Base-by-base conservation (phyloP, 2,113 vertebrate species). In the Craseonycteris thonglongyai region DNA sequence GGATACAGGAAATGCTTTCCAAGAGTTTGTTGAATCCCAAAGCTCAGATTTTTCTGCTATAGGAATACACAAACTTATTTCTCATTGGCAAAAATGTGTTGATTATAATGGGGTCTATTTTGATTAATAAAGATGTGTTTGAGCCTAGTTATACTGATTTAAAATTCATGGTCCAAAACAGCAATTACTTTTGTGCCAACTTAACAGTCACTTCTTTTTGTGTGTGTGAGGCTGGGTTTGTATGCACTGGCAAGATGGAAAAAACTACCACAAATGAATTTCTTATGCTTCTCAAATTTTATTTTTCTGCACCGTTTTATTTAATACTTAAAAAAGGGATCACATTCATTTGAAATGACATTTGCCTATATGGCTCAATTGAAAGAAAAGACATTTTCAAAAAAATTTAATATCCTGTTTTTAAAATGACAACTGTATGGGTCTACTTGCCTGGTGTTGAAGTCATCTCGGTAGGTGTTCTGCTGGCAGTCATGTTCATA, bases 361-460 rank as follows among this genome's bases (percentile, higher is more conserved):
- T 78, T 69, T 92, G 13, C 19, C 22, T 42, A 26, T 42, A 26
- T 30, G 42, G 35, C 30, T 93, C 13, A 69, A 61, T 0, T 75
- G 14, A 91, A 92, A 59, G 24, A 81, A 93, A 88, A 18, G 40
- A n/a, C n/a, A n/a, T 40, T 94, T 81, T 69, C 1, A 65, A 68
- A 88, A 11, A 58, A 33, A 30, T 16, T 16, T 2, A 11, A 15
- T 18, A 74, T 15, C 42, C 58, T 58, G 11, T 40, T 45, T 47
- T 19, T 33, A 15, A 85, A 80, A 6, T 30, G 18, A 0, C 10
- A 38, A 11, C 38, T 83, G 56, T 35, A 86, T 14, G 28, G 13
- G 18, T 28, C 56, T 22, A 94, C 97, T 98, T 94, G 96, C 98
- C 98, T 3, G 94, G 91, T 0, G 78, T 33, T 38, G 96, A 95